Evolutionary conservation across 2,113 vertebrate genomes (phyloP).

Genomic region (Psittacula cyanocephala): DNA sequence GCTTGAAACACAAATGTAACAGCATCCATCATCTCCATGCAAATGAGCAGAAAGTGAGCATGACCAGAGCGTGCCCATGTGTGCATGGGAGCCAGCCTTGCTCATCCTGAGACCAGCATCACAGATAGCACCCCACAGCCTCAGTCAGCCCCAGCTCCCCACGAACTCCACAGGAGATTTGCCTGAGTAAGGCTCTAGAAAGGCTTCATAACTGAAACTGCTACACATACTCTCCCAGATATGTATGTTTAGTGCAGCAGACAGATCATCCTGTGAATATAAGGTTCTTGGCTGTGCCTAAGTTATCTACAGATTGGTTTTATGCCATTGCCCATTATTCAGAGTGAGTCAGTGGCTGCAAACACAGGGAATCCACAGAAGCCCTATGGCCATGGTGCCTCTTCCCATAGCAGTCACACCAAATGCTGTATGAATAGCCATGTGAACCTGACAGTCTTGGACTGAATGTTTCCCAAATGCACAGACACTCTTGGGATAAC

Average conservation of each 20-base stretch:
- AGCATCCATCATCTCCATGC: neutral
- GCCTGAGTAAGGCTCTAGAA: neutral
- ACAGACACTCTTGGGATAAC: neutral
- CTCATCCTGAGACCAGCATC: fast-evolving
- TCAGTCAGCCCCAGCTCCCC: neutral
- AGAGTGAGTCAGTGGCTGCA: neutral
- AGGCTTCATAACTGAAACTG: neutral
- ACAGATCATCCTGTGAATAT: neutral
- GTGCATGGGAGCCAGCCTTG: neutral
- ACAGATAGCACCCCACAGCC: neutral
- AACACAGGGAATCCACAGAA: neutral
- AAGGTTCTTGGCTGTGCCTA: neutral
- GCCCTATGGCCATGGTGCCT: fast-evolving
- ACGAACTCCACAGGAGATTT: neutral
- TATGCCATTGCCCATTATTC: neutral
- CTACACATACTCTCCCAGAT: neutral
- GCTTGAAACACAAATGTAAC: neutral
- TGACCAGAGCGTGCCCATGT: fast-evolving
- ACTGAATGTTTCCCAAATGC: neutral
- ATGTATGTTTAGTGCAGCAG: neutral
- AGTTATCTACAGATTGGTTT: neutral
- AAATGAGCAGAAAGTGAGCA: neutral
- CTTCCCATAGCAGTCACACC: fast-evolving
- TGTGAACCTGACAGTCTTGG: neutral
- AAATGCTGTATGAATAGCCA: fast-evolving